phyloP scores from a whole-genome alignment of 2,113 vertebrate species.

The Heteronetta atricapilla region DNA sequence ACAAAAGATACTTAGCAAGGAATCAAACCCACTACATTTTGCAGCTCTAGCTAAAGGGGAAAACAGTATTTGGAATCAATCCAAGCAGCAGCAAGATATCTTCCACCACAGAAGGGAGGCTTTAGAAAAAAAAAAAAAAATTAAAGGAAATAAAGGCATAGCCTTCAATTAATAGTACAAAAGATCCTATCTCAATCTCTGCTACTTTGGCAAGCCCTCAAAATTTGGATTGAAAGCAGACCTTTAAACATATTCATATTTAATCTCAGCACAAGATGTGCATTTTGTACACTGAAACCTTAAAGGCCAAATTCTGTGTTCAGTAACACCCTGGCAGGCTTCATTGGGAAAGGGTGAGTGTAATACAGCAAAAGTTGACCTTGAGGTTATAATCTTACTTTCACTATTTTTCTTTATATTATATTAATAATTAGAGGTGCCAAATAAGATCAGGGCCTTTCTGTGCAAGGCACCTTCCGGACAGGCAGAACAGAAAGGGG shows the following conservation, averaged over 20 bases:
- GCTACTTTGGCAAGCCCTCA: conserved; percentile 59
- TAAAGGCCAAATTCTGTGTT: conserved; percentile 48
- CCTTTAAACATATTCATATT: conserved; percentile 59
- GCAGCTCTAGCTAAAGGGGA: conserved; percentile 50
- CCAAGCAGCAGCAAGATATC: conserved; percentile 61
- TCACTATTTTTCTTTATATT: neutral
- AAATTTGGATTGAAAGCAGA: conserved; percentile 65
- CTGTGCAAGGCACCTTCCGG: neutral
- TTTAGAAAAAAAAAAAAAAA: conserved; percentile 39
- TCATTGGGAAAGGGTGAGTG: neutral
- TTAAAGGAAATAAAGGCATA: conserved; percentile 53
- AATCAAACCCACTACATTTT: conserved; percentile 64
- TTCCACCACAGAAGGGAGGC: conserved; percentile 46
- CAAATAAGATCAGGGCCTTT: neutral
- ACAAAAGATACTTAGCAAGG: conserved; percentile 62
- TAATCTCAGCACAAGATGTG: conserved; percentile 50
- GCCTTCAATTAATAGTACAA: conserved; percentile 58
- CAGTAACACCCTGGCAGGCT: conserved; percentile 8
- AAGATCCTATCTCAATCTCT: conserved; percentile 59
- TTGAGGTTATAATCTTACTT: conserved; percentile 4
- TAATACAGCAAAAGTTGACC: conserved; percentile 23
- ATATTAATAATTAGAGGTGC: neutral
- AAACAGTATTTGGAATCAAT: conserved; percentile 46
- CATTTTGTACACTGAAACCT: conserved; percentile 7
- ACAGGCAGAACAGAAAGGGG: neutral